phyloP scores from a whole-genome alignment of 1,140 invertebrate species.

The Anastatus disparis region DNA sequence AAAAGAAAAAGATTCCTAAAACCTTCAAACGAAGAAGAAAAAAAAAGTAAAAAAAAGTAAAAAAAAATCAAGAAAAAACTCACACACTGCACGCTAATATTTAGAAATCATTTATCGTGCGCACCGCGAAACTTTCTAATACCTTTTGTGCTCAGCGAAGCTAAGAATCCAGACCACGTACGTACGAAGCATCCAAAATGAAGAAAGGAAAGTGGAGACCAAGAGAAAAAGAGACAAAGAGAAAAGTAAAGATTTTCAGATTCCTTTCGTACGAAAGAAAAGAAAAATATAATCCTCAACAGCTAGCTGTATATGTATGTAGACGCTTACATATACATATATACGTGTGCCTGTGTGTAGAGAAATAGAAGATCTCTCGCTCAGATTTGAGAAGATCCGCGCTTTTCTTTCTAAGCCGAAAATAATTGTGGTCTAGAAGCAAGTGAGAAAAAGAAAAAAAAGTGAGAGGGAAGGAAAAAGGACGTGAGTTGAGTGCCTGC shows the following conservation, averaged over 20 bases:
- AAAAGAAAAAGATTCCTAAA: too few species aligned
- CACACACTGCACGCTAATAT: too few species aligned
- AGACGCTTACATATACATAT: too few species aligned
- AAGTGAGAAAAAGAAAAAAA: background rate
- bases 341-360: background rate
- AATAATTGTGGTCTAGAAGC: constrained; percentile 52
- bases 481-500: constrained; percentile 56
- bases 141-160: background rate
- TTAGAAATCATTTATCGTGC: constrained; percentile 25
- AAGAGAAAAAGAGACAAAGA: constrained; percentile 7
- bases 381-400: constrained; percentile 38
- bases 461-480: constrained; percentile 31
- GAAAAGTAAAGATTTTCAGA: constrained; percentile 4
- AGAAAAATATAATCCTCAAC: constrained; percentile 34
- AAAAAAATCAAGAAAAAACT: too few species aligned
- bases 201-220: background rate
- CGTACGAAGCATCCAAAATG: background rate
- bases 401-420: constrained; percentile 54
- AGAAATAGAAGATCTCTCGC: constrained; percentile 17
- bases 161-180: background rate
- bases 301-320: too few species aligned
- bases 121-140: constrained; percentile 9
- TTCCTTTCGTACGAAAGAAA: background rate
- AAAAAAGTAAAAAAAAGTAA: too few species aligned
- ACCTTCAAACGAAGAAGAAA: too few species aligned